Percentiles rank a stretch among this genome's conserved stretches.
phyloP scores from a whole-genome alignment of 2,888 invertebrate genomes.

The Gortyna flavago region DNA sequence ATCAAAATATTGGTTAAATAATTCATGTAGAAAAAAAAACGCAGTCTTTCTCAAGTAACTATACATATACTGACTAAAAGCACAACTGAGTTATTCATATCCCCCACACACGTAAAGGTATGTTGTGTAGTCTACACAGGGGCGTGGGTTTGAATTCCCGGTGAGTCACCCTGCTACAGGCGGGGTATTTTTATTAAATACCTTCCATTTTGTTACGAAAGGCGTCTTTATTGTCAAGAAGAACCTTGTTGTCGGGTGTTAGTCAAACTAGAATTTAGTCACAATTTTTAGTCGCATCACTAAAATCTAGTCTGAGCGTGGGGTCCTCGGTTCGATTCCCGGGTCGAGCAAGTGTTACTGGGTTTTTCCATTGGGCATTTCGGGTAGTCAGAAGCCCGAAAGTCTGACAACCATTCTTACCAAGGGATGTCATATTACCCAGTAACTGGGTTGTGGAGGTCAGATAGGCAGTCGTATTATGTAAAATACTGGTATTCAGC shows the following conservation, averaged over 20 bases:
- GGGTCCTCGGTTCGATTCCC: no score
- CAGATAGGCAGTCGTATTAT: no score
- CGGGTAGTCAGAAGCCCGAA: no score
- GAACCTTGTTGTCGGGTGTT: not conserved
- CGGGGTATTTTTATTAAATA: constrained; percentile 44
- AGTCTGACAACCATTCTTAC: no score
- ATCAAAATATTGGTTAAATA: no score
- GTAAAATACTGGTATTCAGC: no score
- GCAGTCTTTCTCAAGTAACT: not conserved
- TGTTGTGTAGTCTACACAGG: not conserved
- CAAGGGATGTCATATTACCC: no score
- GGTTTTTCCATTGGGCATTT: no score
- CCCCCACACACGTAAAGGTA: no score
- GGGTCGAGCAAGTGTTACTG: no score
- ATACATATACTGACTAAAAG: not conserved
- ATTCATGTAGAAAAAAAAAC: not conserved
- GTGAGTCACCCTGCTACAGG: constrained; percentile 36
- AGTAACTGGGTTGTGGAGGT: no score
- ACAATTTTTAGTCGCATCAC: not conserved
- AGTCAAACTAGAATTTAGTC: not conserved
- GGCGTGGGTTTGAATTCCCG: constrained; percentile 40
- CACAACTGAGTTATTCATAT: not conserved
- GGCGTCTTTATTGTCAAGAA: not conserved
- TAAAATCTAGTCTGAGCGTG: not conserved
- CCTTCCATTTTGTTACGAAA: constrained; percentile 8